These are phyloP conservation scores for Diplosoma virens DNA, from an alignment of 23 tunicate species.

Conservation along the genomic window DNA sequence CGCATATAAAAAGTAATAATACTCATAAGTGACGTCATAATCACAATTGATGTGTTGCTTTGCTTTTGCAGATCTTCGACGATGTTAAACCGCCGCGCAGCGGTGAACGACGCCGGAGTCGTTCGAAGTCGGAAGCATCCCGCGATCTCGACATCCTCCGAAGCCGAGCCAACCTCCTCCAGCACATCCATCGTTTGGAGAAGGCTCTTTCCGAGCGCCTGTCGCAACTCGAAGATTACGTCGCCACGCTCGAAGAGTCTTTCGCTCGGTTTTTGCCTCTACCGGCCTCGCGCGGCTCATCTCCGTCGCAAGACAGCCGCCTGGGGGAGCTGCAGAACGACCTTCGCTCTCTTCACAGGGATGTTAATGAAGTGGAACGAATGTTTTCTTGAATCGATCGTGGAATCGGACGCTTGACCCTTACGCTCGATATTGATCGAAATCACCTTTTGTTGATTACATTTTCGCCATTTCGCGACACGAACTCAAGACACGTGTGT, in stretches of 20 bases:
- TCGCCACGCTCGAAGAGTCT: constrained; percentile 2
- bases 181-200: constrained; percentile 19
- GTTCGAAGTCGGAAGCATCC: background rate
- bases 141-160: background rate
- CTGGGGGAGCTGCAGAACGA: constrained; percentile 45
- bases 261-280: constrained; percentile 3
- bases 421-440: too few relatives aligned
- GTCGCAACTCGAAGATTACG: constrained; percentile 15
- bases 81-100: background rate
- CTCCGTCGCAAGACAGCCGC: constrained; percentile 6
- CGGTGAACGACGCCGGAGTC: background rate
- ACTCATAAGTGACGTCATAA: too few relatives aligned
- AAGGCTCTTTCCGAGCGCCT: constrained; percentile 16
- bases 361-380: constrained; percentile 22
- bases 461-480: too few relatives aligned
- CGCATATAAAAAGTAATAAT: too few relatives aligned
- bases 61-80: too few relatives aligned
- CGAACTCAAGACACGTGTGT: too few relatives aligned
- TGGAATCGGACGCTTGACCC: too few relatives aligned
- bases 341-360: constrained; percentile 10
- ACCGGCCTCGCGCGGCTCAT: constrained; percentile 10
- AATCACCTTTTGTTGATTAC: too few relatives aligned
- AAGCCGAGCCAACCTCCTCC: constrained; percentile 23
- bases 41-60: too few relatives aligned
- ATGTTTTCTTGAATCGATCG: constrained; percentile 1